Evolutionary conservation across 2,888 invertebrate species (phyloP).

Genomic region (Pherbina coryleti): DNA sequence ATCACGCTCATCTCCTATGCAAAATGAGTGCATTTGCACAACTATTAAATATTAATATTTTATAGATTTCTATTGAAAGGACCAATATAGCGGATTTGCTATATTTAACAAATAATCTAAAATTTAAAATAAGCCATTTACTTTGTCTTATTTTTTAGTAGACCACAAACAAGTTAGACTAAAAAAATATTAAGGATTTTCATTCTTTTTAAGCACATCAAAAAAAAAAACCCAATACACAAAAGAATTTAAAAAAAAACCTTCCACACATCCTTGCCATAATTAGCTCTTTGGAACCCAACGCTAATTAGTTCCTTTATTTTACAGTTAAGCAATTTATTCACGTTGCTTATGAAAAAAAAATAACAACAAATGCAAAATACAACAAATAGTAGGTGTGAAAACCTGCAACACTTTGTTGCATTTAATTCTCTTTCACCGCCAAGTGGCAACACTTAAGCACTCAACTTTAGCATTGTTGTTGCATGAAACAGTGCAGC

Average conservation of each 20-base stretch:
- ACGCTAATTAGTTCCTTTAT: constrained; percentile 31
- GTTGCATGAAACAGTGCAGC: constrained; percentile 4
- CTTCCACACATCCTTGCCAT: neutral
- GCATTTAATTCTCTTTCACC: neutral
- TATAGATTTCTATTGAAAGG: too few relatives aligned
- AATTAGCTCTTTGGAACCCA: constrained; percentile 12
- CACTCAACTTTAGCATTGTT: constrained; percentile 26
- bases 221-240: neutral
- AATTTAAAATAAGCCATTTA: too few relatives aligned
- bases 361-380: neutral
- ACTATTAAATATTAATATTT: too few relatives aligned
- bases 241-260: neutral
- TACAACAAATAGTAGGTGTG: constrained; percentile 14
- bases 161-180: too few relatives aligned
- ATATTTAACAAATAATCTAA: too few relatives aligned
- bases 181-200: too few relatives aligned
- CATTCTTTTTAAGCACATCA: neutral
- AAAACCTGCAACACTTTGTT: neutral
- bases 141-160: too few relatives aligned
- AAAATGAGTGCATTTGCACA: too few relatives aligned
- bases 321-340: neutral
- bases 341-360: neutral
- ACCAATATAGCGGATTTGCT: too few relatives aligned
- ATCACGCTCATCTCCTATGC: too few relatives aligned
- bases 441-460: constrained; percentile 36